Base-by-base conservation (phyloP, 2,797 vertebrate species). In the Fratercula arctica region DNA sequence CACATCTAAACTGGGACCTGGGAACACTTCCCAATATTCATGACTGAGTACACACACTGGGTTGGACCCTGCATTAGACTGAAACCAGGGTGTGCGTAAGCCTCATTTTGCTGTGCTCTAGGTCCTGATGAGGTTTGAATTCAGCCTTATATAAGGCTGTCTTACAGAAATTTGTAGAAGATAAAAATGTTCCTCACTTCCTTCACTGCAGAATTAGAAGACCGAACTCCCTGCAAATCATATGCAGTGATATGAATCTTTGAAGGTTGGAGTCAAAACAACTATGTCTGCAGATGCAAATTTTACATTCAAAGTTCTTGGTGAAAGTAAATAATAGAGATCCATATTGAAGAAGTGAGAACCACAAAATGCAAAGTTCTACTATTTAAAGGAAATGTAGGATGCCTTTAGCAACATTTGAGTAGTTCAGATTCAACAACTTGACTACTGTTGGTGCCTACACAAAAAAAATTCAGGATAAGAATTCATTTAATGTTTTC, bases 241-340 rank as follows among this genome's bases (percentile, higher is more conserved):
- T 67, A 94, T 64, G 85, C 87, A 87, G 77, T 66, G 86, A 82
- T 70, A 90, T 10, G 56, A 92, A 89, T 85, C 77, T 92, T 68
- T 80, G 60, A 94, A 80, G 59, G 67, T 54, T 89, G 90, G 74
- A 95, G 90, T 93, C 73, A 95, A 93, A 96, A 93, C 89, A 93
- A 88, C 39, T 73, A 84, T 60, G 85, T 70, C 93, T 90, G 73
- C 10, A 16, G 74, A 85, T 90, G 75, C 75, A 95, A 90, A 95
- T 93, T 93, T 87, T 68, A 70, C 64, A 87, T 74, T 91, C 13
- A 50, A 82, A 97, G 89, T 68, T 85, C 61, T 74, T 63, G 57
- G 84, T 90, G 91, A 77, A 75, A 96, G 82, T 79, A 91, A 91
- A 93, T 72, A 95, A 90, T 41, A 94, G 35, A 85, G 70, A 79